Evolutionary conservation across 2,113 vertebrate species (phyloP).

Genomic region (Eulacestoma nigropectus): DNA sequence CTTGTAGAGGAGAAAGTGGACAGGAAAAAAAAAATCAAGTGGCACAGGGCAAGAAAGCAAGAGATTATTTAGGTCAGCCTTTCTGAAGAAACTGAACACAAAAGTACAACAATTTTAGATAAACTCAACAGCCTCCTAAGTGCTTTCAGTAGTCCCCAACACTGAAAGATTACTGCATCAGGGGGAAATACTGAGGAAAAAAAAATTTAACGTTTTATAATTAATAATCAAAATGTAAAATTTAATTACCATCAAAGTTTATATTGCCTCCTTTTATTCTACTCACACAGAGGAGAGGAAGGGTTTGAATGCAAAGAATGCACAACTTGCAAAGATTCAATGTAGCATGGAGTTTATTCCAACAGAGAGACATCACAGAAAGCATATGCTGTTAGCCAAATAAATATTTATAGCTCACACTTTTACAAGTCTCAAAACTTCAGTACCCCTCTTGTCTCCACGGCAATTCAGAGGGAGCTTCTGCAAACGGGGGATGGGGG

Average conservation of each 20-base stretch:
- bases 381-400: neutral
- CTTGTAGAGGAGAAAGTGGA: neutral
- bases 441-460: slow-evolving; percentile 9
- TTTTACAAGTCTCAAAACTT: slow-evolving; percentile 31
- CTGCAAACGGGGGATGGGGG: neutral
- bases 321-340: neutral
- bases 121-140: neutral
- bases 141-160: neutral
- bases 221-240: neutral
- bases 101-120: neutral
- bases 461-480: slow-evolving; percentile 25
- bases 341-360: neutral
- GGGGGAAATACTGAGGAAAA: neutral
- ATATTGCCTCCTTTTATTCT: neutral
- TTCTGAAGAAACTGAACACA: neutral
- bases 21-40: neutral
- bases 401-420: neutral
- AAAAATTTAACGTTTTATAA: neutral
- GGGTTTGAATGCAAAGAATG: neutral
- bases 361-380: neutral
- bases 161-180: neutral
- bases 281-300: neutral
- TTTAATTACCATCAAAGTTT: neutral
- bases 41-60: neutral
- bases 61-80: slow-evolving; percentile 23